Percentiles rank a stretch among this genome's conserved stretches.
These are phyloP conservation scores for Phenganax stokvisi DNA, from an alignment of 92 coral and sea anemone genomes.

Conservation along the genomic window DNA sequence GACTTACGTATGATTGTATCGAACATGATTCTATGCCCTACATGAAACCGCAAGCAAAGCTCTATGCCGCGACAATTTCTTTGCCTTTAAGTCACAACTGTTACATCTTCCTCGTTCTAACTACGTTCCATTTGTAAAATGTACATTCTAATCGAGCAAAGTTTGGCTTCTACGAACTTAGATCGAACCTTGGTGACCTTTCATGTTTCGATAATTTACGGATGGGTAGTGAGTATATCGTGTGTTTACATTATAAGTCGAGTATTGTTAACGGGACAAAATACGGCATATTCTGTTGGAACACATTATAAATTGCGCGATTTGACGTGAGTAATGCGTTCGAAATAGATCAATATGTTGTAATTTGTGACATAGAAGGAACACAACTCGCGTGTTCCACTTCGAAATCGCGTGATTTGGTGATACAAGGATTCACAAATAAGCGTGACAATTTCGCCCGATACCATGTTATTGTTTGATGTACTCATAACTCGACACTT, in stretches of 20 bases:
- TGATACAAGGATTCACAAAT: conserved; percentile 8
- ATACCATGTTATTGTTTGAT: conserved; percentile 19
- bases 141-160: neutral
- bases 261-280: conserved; percentile 11
- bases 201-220: conserved; percentile 21
- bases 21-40: neutral
- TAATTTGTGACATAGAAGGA: too few relatives aligned
- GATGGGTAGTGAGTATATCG: conserved; percentile 21
- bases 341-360: too few relatives aligned
- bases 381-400: too few relatives aligned
- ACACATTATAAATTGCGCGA: neutral
- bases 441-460: conserved; percentile 16
- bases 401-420: neutral
- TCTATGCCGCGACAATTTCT: neutral
- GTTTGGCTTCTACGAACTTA: conserved; percentile 11
- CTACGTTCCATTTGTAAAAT: neutral
- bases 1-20: neutral
- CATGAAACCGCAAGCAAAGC: conserved; percentile 14
- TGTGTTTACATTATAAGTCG: conserved; percentile 18
- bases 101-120: neutral
- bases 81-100: too few relatives aligned
- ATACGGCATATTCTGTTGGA: conserved; percentile 1
- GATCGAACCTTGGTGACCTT: conserved; percentile 22
- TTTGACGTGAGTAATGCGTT: too few relatives aligned
- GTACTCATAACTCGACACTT: neutral